Percentiles rank a stretch among this genome's conserved stretches.
phyloP scores from a whole-genome alignment of 2,888 invertebrate genomes.

The Smittia aterrima region DNA sequence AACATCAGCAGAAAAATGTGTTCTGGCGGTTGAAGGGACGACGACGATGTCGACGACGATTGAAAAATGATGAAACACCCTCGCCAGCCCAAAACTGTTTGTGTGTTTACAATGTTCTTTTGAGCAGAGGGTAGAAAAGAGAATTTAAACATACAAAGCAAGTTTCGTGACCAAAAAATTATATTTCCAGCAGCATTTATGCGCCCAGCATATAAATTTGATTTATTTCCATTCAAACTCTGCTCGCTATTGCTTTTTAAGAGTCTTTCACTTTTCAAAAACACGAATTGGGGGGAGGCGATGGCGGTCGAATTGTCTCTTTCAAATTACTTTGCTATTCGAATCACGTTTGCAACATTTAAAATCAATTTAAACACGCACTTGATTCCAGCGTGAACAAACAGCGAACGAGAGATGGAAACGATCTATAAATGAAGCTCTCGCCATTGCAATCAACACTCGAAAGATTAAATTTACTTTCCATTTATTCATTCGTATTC shows the following conservation, averaged over 20 bases:
- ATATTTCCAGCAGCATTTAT: slow-evolving; percentile 5
- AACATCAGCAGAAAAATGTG: slow-evolving; percentile 21
- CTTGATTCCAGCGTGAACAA: slow-evolving; percentile 37
- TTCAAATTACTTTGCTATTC: slow-evolving; percentile 10
- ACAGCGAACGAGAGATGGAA: slow-evolving; percentile 8
- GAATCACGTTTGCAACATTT: slow-evolving; percentile 37
- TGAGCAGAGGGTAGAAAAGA: background rate
- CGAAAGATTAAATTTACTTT: slow-evolving; percentile 2
- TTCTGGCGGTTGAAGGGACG: background rate
- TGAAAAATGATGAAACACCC: slow-evolving; percentile 39
- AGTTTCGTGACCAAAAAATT: slow-evolving; percentile 40
- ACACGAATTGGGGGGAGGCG: background rate
- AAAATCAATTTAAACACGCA: slow-evolving; percentile 41
- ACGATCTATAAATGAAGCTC: background rate
- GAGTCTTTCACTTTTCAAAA: slow-evolving; percentile 23
- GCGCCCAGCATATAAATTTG: slow-evolving; percentile 36
- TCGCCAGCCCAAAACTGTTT: background rate
- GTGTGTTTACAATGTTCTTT: slow-evolving; percentile 35
- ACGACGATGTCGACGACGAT: background rate
- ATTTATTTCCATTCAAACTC: slow-evolving; percentile 40
- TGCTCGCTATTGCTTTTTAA: slow-evolving; percentile 37
- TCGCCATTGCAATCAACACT: slow-evolving; percentile 21
- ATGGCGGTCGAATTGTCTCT: background rate
- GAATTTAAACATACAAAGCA: slow-evolving; percentile 15
- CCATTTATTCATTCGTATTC: background rate